Base-by-base conservation (phyloP, 2,888 invertebrate species). In the Drosophila quasianomalipes region DNA sequence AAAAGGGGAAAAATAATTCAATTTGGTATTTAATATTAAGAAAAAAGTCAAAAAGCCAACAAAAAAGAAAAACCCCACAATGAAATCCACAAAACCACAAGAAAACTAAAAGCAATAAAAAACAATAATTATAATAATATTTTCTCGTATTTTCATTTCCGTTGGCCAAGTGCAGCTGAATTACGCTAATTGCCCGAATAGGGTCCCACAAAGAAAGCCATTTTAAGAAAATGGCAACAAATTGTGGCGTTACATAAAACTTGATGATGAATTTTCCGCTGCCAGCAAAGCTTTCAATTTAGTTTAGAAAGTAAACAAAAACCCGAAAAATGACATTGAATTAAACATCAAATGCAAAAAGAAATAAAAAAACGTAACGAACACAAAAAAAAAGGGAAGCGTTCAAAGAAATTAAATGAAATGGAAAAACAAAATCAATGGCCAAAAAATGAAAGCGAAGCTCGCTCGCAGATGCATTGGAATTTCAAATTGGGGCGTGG, bases 111-210 rank as follows among this genome's bases (percentile, higher is more conserved):
- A n/a, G 26, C 26, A 51, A 67, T 12, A 58, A 58, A 16, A 44
- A 60, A 62, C 22, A 58, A 57, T 53, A 31, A 65, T 77, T 67
- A 66, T 39, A 52, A 54, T 73, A 73, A 78, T 76, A 54, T 71
- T 68, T 72, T 57, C 33, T 74, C 73, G 70, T 74, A 83, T 79
- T 81, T 88, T 77, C 77, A 83, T 85, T 88, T 85, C 85, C 90
- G 89, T 74, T 76, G 79, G 79, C 79, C 83, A 79, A 85, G 72
- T 85, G 90, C 89, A 86, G 90, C 84, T 89, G 83, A 90, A 89
- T 86, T 90, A 89, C 90, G 82, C 82, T 87, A 83, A 85, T 85
- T 85, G 72, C 76, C 57, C 60, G 59, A 76, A 76, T 61, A 59
- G 67, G 49, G 66, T 61, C 55, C 49, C 33, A 62, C 14, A 71